Evolutionary conservation across 2,888 invertebrate species (phyloP), one percentile per base, ranked within the genome.

Genomic region (Kryphioiulus occultus): DNA sequence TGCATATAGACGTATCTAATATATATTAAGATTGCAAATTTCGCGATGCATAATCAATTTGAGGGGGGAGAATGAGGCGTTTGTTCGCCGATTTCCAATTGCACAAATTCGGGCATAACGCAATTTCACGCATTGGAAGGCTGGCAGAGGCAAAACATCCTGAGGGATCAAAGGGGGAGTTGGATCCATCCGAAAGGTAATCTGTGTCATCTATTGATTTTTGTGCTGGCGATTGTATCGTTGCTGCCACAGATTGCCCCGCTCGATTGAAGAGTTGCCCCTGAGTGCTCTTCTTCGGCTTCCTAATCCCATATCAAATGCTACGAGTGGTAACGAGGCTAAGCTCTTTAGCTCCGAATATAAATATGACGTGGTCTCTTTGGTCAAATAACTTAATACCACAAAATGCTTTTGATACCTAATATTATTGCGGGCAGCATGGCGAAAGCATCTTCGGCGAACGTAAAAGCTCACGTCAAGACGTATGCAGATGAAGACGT

Each of bases 381-480:
- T 84, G 84, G 84, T 84, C 84, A 84, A 84, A 84, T 84, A 84
- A 84, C 84, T 84, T 84, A 84, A 84, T 84, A 84, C 84, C 84
- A 35, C 84, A 84, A 84, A 84, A 84, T 84, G 42, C 84, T 42
- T 84, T 84, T 68, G 26, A 68, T 68, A 68, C n/a, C 42, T 84
- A 42, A 84, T 84, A 84, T 39, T 42, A 84, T 84, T 84, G 84
- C 19, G 84, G 84, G 35, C 42, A 35, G 26, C 5, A 3, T 5
- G 68, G 68, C 68, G 68, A 68, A 68, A 26, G 68, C 68, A 68
- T 68, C 68, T 68, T 68, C n/a, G n/a, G 22, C 26, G 7, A 68
- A 68, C 68, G n/a, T 26, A 68, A 68, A 68, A 26, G 68, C 68
- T 68, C 26, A 68, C 68, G 68, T 68, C 68, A 68, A 68, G 26